Base-by-base conservation (phyloP, 2,888 invertebrate species). In the Pseudeuparius sepicola region DNA sequence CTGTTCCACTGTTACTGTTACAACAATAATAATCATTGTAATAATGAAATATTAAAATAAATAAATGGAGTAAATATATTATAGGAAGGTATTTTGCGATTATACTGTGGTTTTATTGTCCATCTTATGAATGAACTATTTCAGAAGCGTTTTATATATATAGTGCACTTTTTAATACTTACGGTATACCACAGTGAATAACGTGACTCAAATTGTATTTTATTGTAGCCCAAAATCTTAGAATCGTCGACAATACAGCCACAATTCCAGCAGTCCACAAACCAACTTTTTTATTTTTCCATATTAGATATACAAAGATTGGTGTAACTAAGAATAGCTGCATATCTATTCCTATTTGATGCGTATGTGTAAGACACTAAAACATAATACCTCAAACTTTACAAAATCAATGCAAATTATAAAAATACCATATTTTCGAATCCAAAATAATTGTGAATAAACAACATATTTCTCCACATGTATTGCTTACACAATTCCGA, bases 261-360 rank as follows among this genome's bases (percentile, higher is more conserved):
- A 70, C 44, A 3, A 50, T 31, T 2, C 61, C 42, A 3, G 75
- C 53, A 1, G 67, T 31, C 2, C 56, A 31, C 2, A 65, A 44
- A 3, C 72, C 73, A 18, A 60, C 56, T 36, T 61, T 63, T 11
- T 69, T 71, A 60, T 64, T 70, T 42, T 68, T 70, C 65, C 71
- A 73, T 14, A 76, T 52, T 2, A 63, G 31, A 34, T 63, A 59
- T 4, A 74, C 66, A 48, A 75, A 59, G 3, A 74, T 33, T 0
- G 76, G 77, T 1, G 75, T 73, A 14, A 73, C 50, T 1, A 67
- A 56, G 50, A 75, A 78, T 13, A 78, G 55, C 54, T 78, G 75
- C 18, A 75, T 76, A 48, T 78, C 78, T 44, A 77, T 78, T 31
- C 76, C 77, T 35, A 77, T 50, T 51, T 78, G 78, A 55, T 78